Percentiles rank a stretch among this genome's conserved stretches.
Evolutionary conservation across 92 coral and sea anemone species (phyloP).

Genomic region (Palythoa grandiflora): DNA sequence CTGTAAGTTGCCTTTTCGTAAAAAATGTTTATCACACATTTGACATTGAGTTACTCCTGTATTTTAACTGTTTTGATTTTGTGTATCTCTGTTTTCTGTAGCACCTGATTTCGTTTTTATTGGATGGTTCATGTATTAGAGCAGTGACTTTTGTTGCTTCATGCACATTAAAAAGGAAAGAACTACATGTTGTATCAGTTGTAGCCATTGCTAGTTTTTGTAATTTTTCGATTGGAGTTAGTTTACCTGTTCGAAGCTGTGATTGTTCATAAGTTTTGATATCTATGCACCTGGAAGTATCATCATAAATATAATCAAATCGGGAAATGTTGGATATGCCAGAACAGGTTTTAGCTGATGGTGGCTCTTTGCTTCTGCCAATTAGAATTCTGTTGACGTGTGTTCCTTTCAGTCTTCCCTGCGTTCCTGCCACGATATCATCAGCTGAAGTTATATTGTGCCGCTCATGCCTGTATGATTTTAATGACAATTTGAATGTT

Average conservation of each 20-base stretch:
- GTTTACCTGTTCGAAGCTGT: not conserved
- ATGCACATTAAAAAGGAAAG: not conserved
- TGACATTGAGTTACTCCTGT: not conserved
- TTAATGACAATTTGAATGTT: slow-evolving; percentile 36
- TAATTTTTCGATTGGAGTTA: not conserved
- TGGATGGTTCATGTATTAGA: not conserved
- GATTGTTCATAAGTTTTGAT: not conserved
- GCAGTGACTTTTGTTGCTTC: not conserved
- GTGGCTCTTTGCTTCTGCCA: slow-evolving; percentile 25
- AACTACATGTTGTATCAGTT: slow-evolving; percentile 2
- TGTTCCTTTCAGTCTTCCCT: slow-evolving; percentile 50
- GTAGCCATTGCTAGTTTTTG: not conserved
- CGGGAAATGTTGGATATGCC: slow-evolving; percentile 52
- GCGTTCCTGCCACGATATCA: slow-evolving; percentile 19
- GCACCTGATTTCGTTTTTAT: not conserved
- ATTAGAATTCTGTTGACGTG: slow-evolving; percentile 51
- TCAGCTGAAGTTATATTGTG: not conserved
- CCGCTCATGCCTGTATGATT: slow-evolving; percentile 26
- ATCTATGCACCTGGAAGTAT: not conserved
- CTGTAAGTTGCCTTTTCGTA: slow-evolving; percentile 5
- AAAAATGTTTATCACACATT: not conserved
- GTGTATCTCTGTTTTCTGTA: not conserved
- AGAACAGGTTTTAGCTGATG: slow-evolving; percentile 51
- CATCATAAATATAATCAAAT: slow-evolving; percentile 40
- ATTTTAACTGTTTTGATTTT: not conserved